Base-by-base conservation (phyloP, 2,888 invertebrate genomes). In the Erebia ligea region DNA sequence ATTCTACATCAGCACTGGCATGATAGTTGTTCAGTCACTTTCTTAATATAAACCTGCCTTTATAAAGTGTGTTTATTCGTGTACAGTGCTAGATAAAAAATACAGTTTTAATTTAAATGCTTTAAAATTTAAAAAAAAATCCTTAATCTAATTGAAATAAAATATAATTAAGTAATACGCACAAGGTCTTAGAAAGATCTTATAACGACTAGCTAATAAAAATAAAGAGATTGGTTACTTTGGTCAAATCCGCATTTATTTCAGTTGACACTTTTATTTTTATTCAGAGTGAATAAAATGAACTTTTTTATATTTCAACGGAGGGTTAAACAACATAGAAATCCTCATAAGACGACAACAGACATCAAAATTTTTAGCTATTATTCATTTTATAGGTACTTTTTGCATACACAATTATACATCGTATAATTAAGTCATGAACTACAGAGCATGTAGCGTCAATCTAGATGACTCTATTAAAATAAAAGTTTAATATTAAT, bases 401-500 rank as follows among this genome's bases (percentile, higher is more conserved):
- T 34, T 34, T 42, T 42, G 15, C 19, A 61, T 45, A 45, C 15
- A 13, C 9, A 19, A 17, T 10, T 21, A 45, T 21, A 62, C 61
- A 48, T 19, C 25, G 62, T 62, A 62, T 62, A 62, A 61, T 61
- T 15, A 19, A 6, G 48, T 48, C 45, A 19, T 59, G 3, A 42
- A 54, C 17, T 64, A 17, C 3, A 19, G 45, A 48, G 42, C 62
- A 40, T n/a, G 58, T 58, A 11, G 42, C 17, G 56, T 56, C 56
- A 21, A 56, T 3, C 11, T 56, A 56, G 2, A 17, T 52, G 5
- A 52, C 17, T 48, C 15, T 25, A 25, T 45, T 8, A 1, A 54
- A 52, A 17, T 1, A 19, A 54, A 54, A 54, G 19, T 17, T 21
- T 21, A 40, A 40, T 13, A 61, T 48, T 45, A 61, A 21, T 17